Percentiles rank a stretch among this genome's conserved stretches.
Conservation (phyloP, 2,888 invertebrate species). For the Adineta ricciae region DNA sequence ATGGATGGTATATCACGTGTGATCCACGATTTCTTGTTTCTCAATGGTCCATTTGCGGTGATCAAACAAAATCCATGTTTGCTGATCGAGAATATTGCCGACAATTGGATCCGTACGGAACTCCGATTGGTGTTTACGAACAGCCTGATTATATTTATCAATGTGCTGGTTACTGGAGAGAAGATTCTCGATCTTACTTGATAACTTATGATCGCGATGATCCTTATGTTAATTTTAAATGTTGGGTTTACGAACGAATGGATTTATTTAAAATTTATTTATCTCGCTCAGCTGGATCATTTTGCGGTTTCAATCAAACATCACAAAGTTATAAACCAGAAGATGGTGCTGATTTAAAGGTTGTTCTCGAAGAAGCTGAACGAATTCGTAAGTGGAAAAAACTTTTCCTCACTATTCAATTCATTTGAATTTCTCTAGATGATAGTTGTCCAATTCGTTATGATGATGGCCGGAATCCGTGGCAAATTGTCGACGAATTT, state of each 20-base stretch:
- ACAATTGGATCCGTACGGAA: constrained; percentile 84
- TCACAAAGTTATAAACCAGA: constrained; percentile 76
- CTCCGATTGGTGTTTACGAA: constrained; percentile 61
- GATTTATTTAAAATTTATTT: constrained; percentile 76
- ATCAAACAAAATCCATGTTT: constrained; percentile 74
- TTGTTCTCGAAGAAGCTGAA: constrained; percentile 82
- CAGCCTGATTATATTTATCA: constrained; percentile 50
- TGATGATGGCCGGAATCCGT: constrained; percentile 81
- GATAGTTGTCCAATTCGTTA: constrained; percentile 96
- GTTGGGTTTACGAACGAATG: constrained; percentile 84
- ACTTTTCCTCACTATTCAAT: neutral
- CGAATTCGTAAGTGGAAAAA: constrained; percentile 38
- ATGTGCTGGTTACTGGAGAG: constrained; percentile 94
- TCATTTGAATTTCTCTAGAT: constrained; percentile 50
- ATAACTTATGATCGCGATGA: constrained; percentile 91
- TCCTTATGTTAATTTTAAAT: constrained; percentile 84
- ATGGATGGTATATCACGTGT: constrained; percentile 27
- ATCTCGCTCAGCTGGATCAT: constrained; percentile 79
- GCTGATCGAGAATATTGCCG: constrained; percentile 90
- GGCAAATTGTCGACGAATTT: constrained; percentile 34
- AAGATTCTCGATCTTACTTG: constrained; percentile 86
- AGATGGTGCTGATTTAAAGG: constrained; percentile 73
- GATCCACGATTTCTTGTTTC: constrained; percentile 27
- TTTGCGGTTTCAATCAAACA: constrained; percentile 77
- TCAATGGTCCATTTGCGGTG: constrained; percentile 64